These are phyloP conservation scores for Sabatieria punctata DNA, from an alignment of 2,888 invertebrate species.

Conservation along the genomic window DNA sequence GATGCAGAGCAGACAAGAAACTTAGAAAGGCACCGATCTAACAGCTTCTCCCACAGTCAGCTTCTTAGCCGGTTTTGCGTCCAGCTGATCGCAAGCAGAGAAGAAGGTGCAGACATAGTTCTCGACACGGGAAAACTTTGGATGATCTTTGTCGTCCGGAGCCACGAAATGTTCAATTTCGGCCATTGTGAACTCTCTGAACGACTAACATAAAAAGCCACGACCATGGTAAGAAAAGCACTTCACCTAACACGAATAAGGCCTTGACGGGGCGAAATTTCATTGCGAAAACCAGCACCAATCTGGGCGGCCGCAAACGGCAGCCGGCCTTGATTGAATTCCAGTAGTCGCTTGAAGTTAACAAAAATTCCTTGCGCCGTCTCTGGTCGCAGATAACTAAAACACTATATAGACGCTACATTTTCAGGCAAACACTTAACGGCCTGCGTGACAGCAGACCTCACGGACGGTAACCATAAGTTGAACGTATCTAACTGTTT, in stretches of 20 bases:
- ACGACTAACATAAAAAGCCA: too few species aligned
- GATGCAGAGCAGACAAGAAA: background rate
- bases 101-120: conserved; percentile 63
- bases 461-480: background rate
- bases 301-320: conserved; percentile 99
- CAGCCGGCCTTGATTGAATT: conserved; percentile 84
- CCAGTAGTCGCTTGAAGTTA: conserved; percentile 88
- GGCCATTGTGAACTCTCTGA: conserved; percentile 94
- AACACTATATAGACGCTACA: conserved; percentile 12
- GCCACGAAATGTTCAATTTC: conserved; percentile 99
- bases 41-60: conserved; percentile 76
- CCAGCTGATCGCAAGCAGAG: conserved; percentile 92
- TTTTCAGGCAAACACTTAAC: background rate
- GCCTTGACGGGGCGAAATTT: conserved; percentile 94
- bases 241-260: conserved; percentile 58
- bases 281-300: conserved; percentile 93
- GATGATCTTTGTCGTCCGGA: conserved; percentile 64
- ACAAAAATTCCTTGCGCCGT: conserved; percentile 99
- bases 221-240: background rate
- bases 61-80: conserved; percentile 65
- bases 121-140: conserved; percentile 63
- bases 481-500: background rate
- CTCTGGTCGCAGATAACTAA: conserved; percentile 76
- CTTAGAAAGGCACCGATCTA: conserved; percentile 27
- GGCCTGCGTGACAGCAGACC: too few species aligned